Base-by-base conservation (phyloP, 2,888 invertebrate genomes). In the Dasysyrphus albostriatus region DNA sequence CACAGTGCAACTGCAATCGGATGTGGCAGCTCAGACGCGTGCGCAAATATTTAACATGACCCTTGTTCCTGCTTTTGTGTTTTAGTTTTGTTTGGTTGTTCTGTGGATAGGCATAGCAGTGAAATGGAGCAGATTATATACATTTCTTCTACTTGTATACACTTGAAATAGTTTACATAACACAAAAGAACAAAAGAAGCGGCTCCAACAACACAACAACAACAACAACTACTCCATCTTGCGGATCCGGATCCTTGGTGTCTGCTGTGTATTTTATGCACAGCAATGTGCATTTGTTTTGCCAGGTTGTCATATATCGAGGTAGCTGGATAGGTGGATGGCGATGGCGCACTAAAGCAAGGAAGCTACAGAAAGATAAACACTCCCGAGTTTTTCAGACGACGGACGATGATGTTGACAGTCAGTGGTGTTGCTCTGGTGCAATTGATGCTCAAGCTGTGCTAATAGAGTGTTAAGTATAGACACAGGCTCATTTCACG, bases 11-110 rank as follows among this genome's bases (percentile, higher is more conserved):
- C 37, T 34, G 67, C 58, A 58, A 56, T 63, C 76, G 67, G 70
- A 82, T 70, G 61, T 58, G 56, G 63, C 65, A 67, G 59, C 65
- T 67, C 76, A 81, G 84, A 85, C 84, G 84, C 84, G 84, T 85
- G 84, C 84, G 84, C 84, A 81, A 85, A 85, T 85, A 85, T 85
- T 81, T 81, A 81, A 85, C 81, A 63, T 81, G 81, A 85, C 77
- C 84, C 61, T 81, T 85, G 81, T 81, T 84, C 72, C 72, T 65
- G 54, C 5, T 54, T 63, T 56, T 51, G 12, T 78, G 29, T 67
- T 29, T 56, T 34, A 59, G 5, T 54, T 39, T 59, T 56, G 12
- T 67, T 72, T 72, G 37, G 10, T 67, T 65, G 3, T 49, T 34
- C 12, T 67, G 14, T 65, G 14, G n/a, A 29, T 7, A 49, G 9